Percentiles rank a stretch among this genome's conserved stretches.
Conservation (phyloP, 64 coral and sea anemone genomes). For the Cladopsammia gracilis region DNA sequence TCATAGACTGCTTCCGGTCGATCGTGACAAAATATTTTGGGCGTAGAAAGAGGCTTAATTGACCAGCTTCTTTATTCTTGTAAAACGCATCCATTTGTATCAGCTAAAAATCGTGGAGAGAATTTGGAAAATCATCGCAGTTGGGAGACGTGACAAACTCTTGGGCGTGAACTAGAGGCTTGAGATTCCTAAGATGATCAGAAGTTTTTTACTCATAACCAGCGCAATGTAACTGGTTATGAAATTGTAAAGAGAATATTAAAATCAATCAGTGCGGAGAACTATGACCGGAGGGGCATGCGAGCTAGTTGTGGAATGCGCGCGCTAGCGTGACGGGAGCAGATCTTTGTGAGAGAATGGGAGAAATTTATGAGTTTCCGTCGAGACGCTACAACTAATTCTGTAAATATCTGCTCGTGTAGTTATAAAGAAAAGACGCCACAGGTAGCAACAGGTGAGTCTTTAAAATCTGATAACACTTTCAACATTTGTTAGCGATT, state of each 20-base stretch:
- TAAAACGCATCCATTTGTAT: too few species aligned
- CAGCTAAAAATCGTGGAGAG: too few species aligned
- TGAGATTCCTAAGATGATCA: background rate
- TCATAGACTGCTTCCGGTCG: background rate
- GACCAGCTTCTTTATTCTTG: too few species aligned
- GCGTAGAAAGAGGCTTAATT: too few species aligned
- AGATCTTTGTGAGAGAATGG: background rate
- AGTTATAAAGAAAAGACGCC: conserved; percentile 18
- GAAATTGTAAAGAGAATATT: background rate
- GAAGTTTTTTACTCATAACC: background rate
- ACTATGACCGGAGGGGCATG: background rate
- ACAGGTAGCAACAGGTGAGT: conserved; percentile 26
- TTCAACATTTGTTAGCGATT: background rate
- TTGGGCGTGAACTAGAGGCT: background rate
- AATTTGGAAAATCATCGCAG: too few species aligned
- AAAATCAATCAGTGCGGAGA: background rate
- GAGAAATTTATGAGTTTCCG: background rate
- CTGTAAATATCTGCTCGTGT: background rate
- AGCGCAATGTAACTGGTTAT: too few species aligned
- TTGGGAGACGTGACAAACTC: too few species aligned
- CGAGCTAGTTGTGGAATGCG: background rate
- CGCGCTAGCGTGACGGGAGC: background rate
- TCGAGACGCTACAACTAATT: background rate
- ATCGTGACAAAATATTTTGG: background rate
- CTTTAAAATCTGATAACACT: background rate